phyloP scores from a whole-genome alignment of 2,113 vertebrate species.

The Microcebus lehilahytsara region DNA sequence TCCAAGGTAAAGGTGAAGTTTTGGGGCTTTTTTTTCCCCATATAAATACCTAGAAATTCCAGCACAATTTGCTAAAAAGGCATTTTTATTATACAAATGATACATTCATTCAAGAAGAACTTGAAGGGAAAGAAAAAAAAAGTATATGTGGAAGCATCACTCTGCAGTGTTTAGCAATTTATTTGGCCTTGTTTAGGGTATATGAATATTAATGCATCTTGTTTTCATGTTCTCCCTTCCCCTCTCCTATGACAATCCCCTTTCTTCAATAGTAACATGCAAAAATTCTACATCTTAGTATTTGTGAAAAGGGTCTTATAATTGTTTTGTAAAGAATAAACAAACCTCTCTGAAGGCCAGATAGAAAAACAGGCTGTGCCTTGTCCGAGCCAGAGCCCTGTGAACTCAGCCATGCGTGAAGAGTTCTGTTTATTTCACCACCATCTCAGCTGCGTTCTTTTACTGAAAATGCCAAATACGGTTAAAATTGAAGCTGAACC shows the following conservation, averaged over 20 bases:
- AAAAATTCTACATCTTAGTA: not conserved
- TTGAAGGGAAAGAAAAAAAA: not conserved
- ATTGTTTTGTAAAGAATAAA: not conserved
- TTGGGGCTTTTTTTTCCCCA: not conserved
- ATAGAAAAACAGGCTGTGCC: not conserved
- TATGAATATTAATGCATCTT: not conserved
- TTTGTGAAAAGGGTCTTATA: not conserved
- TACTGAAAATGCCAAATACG: not conserved
- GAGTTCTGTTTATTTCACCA: not conserved
- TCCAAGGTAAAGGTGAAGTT: not conserved
- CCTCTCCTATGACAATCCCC: not conserved
- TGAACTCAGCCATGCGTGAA: not conserved
- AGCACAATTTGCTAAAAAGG: not conserved
- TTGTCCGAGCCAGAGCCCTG: not conserved
- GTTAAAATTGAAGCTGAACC: not conserved
- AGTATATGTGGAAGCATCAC: no score
- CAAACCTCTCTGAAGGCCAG: not conserved
- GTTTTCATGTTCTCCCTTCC: not conserved
- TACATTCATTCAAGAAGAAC: not conserved
- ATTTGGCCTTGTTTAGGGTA: not conserved
- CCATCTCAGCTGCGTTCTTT: not conserved
- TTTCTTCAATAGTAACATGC: not conserved
- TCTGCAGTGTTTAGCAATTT: not conserved
- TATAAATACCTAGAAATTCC: not conserved
- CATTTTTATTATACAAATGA: not conserved